Percentiles rank a stretch among this genome's conserved stretches.
Evolutionary conservation across 2,888 invertebrate genomes (phyloP).

Genomic region (Lepidocyrtinus sp.): DNA sequence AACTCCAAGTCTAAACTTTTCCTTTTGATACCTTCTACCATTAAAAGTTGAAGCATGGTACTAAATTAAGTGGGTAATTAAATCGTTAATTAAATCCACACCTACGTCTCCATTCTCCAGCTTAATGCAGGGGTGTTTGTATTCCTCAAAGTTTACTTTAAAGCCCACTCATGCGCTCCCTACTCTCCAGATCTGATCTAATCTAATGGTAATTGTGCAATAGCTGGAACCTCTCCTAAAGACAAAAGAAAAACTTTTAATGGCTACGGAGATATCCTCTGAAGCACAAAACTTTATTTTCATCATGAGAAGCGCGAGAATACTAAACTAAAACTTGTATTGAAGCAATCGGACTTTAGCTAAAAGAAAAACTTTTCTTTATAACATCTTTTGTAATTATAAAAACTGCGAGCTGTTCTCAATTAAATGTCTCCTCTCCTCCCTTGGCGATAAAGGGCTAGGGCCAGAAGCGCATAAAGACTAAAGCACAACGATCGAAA

Average conservation of each 20-base stretch:
- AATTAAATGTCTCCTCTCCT: conserved; percentile 8
- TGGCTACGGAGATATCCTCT: conserved; percentile 14
- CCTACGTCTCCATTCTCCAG: too few relatives aligned
- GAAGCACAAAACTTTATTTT: neutral
- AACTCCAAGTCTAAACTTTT: too few relatives aligned
- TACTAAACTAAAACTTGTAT: neutral
- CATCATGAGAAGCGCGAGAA: neutral
- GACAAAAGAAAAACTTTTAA: conserved; percentile 14
- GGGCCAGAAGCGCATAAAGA: too few relatives aligned
- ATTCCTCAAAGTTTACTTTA: too few relatives aligned
- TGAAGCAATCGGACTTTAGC: conserved; percentile 7
- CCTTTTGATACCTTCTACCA: too few relatives aligned
- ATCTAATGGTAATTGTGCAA: conserved; percentile 10
- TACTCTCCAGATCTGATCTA: too few relatives aligned
- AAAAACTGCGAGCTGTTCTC: neutral
- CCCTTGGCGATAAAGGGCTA: too few relatives aligned
- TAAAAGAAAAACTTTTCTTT: neutral
- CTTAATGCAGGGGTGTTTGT: too few relatives aligned
- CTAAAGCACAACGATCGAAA: too few relatives aligned
- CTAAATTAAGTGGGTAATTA: conserved; percentile 1
- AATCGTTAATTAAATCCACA: conserved; percentile 10
- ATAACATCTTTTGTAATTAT: conserved; percentile 13
- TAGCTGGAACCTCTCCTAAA: neutral
- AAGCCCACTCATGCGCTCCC: neutral
- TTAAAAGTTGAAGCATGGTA: too few relatives aligned